Conservation (phyloP, 1,140 invertebrate species). For the Portunus trituberculatus region DNA sequence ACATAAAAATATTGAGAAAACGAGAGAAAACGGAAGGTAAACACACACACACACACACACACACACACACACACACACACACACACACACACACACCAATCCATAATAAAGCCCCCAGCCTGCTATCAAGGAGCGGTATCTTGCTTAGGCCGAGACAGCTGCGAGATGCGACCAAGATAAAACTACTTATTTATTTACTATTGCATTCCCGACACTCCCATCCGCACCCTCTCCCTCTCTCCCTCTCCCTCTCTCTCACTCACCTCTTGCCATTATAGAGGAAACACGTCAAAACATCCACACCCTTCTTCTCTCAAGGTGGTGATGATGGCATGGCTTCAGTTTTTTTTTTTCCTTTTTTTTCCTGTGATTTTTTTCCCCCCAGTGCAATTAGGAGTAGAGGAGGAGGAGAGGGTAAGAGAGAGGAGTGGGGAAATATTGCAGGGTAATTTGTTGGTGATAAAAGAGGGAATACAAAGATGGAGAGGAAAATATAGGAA, state of each 20-base stretch:
- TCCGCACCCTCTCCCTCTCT: not conserved
- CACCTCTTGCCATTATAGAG: not conserved
- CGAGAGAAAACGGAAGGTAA: no score
- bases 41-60: not conserved
- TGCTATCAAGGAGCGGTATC: not conserved
- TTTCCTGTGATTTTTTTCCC: no score
- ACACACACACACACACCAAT: not conserved
- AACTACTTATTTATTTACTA: not conserved
- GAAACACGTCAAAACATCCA: no score
- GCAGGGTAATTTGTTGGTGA: not conserved
- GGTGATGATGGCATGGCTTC: no score
- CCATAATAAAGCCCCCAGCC: not conserved
- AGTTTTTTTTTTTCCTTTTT: no score
- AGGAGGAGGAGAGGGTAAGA: no score
- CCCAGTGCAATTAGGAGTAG: no score
- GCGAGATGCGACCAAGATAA: conserved; percentile 4
- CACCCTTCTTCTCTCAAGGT: no score
- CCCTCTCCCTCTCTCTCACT: not conserved
- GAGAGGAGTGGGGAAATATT: no score
- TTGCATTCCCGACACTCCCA: not conserved
- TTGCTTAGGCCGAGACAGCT: not conserved
- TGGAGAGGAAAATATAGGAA: not conserved
- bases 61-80: conserved; percentile 20
- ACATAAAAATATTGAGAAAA: no score
- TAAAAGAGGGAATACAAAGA: not conserved